Evolutionary conservation across 1,140 invertebrate genomes (phyloP).

Genomic region (Portunus trituberculatus): DNA sequence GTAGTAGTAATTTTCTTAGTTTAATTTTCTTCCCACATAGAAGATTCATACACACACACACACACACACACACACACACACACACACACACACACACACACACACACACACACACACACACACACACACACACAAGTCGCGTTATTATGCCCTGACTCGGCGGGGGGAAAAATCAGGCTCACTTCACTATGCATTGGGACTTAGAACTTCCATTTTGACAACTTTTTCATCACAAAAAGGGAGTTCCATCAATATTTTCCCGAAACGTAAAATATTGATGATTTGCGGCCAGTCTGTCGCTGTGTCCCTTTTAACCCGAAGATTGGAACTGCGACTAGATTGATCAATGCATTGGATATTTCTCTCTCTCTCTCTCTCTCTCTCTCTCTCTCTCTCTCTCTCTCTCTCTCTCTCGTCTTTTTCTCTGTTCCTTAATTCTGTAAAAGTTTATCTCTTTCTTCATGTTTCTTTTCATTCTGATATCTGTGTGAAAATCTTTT

Average conservation of each 20-base stretch:
- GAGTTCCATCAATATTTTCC: background rate
- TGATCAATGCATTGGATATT: conserved; percentile 17
- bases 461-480: conserved; percentile 25
- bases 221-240: background rate
- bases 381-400: conserved; percentile 34
- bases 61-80: too few relatives aligned
- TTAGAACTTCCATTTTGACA: conserved; percentile 5
- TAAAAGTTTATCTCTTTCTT: background rate
- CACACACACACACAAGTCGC: too few relatives aligned
- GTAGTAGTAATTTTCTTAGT: background rate
- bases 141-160: background rate
- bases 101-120: too few relatives aligned
- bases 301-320: background rate
- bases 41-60: too few relatives aligned
- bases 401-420: conserved; percentile 39
- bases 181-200: conserved; percentile 10
- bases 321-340: conserved; percentile 12
- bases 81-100: too few relatives aligned
- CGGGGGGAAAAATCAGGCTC: background rate
- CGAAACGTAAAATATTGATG: background rate
- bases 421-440: background rate
- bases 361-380: conserved; percentile 37
- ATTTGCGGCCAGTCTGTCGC: background rate
- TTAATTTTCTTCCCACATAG: too few relatives aligned
- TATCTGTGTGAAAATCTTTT: background rate